phyloP scores from a whole-genome alignment of 2,888 invertebrate genomes.

The Neocrepidodera transversa region DNA sequence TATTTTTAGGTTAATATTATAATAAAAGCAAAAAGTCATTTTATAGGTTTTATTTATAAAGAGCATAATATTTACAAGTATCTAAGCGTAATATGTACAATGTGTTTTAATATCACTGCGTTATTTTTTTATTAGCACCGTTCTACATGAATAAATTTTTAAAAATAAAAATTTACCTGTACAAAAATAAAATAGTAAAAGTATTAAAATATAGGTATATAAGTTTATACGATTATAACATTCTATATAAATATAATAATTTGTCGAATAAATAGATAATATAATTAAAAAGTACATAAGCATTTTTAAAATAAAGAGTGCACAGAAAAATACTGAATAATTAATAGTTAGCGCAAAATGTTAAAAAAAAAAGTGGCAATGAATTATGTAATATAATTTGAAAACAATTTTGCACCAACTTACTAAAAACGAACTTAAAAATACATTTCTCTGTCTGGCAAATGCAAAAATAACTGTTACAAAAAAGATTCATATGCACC shows the following conservation, averaged over 20 bases:
- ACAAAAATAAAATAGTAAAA: slow-evolving; percentile 28
- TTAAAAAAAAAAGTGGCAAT: too few species aligned
- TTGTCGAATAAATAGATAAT: slow-evolving; percentile 21
- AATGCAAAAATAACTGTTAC: too few species aligned
- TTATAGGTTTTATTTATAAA: slow-evolving; percentile 23
- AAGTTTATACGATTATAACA: slow-evolving; percentile 17
- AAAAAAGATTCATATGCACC: background rate
- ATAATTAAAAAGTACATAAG: slow-evolving; percentile 10
- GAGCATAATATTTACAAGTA: slow-evolving; percentile 24
- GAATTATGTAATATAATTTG: too few species aligned
- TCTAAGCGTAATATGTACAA: slow-evolving; percentile 27
- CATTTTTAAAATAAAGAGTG: background rate
- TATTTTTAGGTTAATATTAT: too few species aligned
- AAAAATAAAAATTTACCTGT: slow-evolving; percentile 23
- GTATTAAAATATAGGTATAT: slow-evolving; percentile 26
- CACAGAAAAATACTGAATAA: background rate
- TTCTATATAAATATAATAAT: slow-evolving; percentile 21
- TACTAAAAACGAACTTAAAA: too few species aligned
- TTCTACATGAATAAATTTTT: slow-evolving; percentile 25
- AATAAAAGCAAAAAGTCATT: slow-evolving; percentile 13
- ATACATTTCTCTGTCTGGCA: too few species aligned
- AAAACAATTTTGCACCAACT: too few species aligned
- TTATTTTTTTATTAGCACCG: slow-evolving; percentile 26
- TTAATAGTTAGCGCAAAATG: too few species aligned
- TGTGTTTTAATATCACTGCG: slow-evolving; percentile 30